Conservation (phyloP, 2,113 vertebrate genomes). For the Podarcis cretensis region DNA sequence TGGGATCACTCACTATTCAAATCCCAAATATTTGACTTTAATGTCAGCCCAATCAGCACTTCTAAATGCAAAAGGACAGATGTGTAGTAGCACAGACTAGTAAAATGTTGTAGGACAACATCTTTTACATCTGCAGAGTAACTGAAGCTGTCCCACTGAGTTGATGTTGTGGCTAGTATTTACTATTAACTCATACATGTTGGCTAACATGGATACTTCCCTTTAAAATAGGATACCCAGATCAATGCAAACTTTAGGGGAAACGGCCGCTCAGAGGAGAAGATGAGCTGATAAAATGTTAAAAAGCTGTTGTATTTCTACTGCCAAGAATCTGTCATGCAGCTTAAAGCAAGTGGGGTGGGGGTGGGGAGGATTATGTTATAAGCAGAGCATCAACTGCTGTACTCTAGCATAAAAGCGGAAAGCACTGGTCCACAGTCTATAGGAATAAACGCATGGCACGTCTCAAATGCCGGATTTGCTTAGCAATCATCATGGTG, state of each 20-base stretch:
- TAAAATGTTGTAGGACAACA: neutral
- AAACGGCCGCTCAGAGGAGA: neutral
- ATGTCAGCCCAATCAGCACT: neutral
- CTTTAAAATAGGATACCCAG: neutral
- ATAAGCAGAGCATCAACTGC: constrained; percentile 6
- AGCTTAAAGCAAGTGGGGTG: neutral
- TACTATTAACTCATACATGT: constrained; percentile 11
- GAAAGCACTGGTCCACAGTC: constrained; percentile 7
- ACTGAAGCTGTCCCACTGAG: constrained; percentile 12
- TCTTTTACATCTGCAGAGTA: constrained; percentile 17
- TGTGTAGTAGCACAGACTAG: neutral
- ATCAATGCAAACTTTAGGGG: constrained; percentile 26
- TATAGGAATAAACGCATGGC: constrained; percentile 37
- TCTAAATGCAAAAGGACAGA: neutral
- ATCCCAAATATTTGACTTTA: constrained; percentile 28
- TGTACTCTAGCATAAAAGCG: neutral
- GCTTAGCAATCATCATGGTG: constrained; percentile 32
- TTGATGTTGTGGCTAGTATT: neutral
- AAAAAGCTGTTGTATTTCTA: constrained; percentile 7
- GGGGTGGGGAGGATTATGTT: constrained; percentile 11
- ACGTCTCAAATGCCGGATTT: constrained; percentile 45
- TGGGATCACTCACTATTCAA: neutral
- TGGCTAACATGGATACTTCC: neutral
- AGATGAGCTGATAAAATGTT: constrained; percentile 4
- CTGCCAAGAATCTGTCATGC: constrained; percentile 20